Base-by-base conservation (phyloP, 2,888 invertebrate genomes). In the Caenorhabditis sp. region DNA sequence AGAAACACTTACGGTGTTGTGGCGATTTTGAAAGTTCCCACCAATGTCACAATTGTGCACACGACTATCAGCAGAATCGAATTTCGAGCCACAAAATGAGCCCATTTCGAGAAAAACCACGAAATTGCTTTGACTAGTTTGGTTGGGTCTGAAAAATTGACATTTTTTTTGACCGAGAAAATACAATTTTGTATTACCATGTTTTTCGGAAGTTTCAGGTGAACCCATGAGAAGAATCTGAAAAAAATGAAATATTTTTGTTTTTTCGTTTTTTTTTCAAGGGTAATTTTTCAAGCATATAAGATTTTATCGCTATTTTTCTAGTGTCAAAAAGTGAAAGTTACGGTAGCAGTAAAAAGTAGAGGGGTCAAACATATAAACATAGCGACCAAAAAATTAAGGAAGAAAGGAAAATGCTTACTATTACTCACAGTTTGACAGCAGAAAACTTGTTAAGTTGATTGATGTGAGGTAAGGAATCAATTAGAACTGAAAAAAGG, bases 41-140 rank as follows among this genome's bases (percentile, higher is more conserved):
- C 73, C 25, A 82, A 63, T 20, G 85, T 82, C 20, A 84, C 50
- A 36, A 83, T 52, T 23, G 73, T 77, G 67, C 81, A 84, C 31
- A 84, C 17, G 52, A 83, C 67, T 58, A 85, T 83, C 53, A 85
- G 75, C 7, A 70, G 58, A 25, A 82, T 66, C 21, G 84, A 75
- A 70, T 85, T 71, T 25, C 70, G 52, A 10, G 83, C 82, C 1
- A 85, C 81, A 63, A 85, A 84, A 57, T 74, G 63, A 59, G 84
- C 82, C 78, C 85, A 80, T 61, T 65, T 57, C 50, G 72, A 64
- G 63, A 80, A 82, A 53, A 81, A 77, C 50, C 62, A 65, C 17
- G 75, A 67, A 25, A 83, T 82, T 25, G 56, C 62, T 14, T 78
- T 72, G 12, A 83, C 73, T 21, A 83, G 58, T 58, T 58, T 58